A percentile compares a stretch with the other conserved stretches of the same genome.
These are phyloP conservation scores for Babylonia areolata DNA, from an alignment of 1,140 invertebrate species.

Conservation along the genomic window DNA sequence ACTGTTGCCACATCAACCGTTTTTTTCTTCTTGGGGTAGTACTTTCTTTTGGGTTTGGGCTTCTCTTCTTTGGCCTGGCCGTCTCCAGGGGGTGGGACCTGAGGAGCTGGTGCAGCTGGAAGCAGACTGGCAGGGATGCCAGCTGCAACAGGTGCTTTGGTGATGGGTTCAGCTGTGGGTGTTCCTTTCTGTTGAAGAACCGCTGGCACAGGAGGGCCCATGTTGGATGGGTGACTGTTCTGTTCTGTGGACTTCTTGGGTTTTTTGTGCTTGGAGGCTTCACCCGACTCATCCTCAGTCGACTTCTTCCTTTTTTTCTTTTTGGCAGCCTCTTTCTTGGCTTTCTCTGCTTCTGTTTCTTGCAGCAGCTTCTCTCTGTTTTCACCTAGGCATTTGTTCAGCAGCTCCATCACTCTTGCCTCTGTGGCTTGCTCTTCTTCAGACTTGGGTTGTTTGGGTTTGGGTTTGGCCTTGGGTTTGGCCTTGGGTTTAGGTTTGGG, in stretches of 20 bases:
- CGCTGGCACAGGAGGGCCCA: not conserved
- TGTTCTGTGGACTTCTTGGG: not conserved
- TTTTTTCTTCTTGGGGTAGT: constrained; percentile 24
- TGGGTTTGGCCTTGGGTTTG: constrained; percentile 15
- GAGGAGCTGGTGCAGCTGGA: not conserved
- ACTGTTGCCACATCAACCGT: not conserved
- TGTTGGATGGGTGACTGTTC: not conserved
- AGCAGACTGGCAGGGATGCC: not conserved
- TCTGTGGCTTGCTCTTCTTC: constrained; percentile 27
- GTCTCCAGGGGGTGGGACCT: not conserved
- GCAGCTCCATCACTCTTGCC: constrained; percentile 26
- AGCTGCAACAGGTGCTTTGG: not conserved
- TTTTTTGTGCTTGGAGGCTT: not conserved
- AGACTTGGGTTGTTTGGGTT: constrained; percentile 14
- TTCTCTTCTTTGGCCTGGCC: not conserved
- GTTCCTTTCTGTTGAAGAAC: not conserved
- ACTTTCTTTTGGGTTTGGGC: constrained; percentile 27
- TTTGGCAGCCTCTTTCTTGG: not conserved
- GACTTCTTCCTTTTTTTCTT: not conserved
- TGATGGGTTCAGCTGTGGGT: not conserved
- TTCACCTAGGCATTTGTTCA: constrained; percentile 31
- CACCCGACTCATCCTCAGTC: not conserved
- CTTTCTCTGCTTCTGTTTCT: not conserved
- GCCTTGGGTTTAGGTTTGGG: constrained; percentile 26
- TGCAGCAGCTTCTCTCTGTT: constrained; percentile 13